Percentiles rank a stretch among this genome's conserved stretches.
These are phyloP conservation scores for Ictalurus punctatus DNA, from an alignment of 2,113 vertebrate species.

Conservation along the genomic window DNA sequence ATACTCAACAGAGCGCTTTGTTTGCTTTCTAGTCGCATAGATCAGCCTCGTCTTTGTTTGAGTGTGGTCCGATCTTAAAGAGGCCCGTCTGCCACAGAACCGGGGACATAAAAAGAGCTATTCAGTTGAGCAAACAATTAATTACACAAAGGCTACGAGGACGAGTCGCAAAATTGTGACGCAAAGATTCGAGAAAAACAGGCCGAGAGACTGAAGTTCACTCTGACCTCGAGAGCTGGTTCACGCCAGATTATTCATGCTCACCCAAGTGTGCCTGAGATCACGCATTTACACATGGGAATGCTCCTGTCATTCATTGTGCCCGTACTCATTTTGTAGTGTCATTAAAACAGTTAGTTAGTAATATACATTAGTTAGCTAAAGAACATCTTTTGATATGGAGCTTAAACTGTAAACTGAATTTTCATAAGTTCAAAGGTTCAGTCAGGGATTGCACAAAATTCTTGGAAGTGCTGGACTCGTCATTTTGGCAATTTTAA, in stretches of 20 bases:
- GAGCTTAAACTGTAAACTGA: background rate
- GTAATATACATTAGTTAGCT: background rate
- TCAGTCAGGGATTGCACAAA: background rate
- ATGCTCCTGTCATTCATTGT: background rate
- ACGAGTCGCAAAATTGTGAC: background rate
- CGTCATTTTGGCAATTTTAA: background rate
- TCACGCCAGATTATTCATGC: background rate
- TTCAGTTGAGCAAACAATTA: background rate
- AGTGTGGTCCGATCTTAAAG: background rate
- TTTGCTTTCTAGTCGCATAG: constrained; percentile 4
- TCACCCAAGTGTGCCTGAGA: background rate
- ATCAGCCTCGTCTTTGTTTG: constrained; percentile 7
- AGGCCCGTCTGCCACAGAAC: background rate
- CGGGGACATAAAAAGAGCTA: background rate
- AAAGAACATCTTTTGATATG: background rate
- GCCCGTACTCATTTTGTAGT: background rate
- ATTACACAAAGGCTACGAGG: background rate
- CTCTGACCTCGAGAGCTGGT: background rate
- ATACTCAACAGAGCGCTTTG: background rate
- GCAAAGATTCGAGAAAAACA: background rate
- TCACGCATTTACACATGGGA: background rate
- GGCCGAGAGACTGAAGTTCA: background rate
- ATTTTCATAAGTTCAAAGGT: background rate
- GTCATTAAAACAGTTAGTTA: background rate
- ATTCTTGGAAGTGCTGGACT: background rate